Evolutionary conservation across 2,797 vertebrate genomes (phyloP).

Genomic region (Pseudomugil gertrudae): DNA sequence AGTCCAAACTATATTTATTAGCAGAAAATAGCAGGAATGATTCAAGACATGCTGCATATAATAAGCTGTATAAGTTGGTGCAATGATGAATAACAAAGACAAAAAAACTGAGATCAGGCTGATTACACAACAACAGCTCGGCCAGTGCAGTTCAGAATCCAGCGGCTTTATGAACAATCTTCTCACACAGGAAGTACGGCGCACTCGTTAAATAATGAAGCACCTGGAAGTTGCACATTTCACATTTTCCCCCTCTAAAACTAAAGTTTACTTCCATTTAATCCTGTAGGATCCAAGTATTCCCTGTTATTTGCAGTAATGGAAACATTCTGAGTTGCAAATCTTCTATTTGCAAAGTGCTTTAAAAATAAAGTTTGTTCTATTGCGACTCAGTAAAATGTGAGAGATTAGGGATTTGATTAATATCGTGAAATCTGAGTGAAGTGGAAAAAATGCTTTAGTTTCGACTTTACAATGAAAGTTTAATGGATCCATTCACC

Average conservation of each 20-base stretch:
- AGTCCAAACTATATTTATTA: neutral
- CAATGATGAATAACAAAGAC: neutral
- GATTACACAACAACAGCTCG: too few species aligned
- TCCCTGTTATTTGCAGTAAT: neutral
- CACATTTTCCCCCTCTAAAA: neutral
- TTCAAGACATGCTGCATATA: neutral
- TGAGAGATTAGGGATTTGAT: neutral
- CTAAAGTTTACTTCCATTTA: neutral
- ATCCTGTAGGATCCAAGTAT: neutral
- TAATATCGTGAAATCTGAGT: neutral
- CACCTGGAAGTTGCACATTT: neutral
- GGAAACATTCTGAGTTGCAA: neutral
- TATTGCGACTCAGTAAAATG: neutral
- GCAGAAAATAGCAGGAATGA: neutral
- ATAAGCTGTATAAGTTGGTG: neutral
- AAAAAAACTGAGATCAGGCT: too few species aligned
- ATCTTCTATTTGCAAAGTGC: neutral
- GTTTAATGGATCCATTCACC: neutral
- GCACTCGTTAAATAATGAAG: neutral
- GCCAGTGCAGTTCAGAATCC: neutral
- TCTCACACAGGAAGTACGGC: neutral
- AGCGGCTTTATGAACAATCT: neutral
- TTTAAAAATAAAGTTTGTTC: neutral
- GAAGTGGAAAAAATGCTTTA: neutral
- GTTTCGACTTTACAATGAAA: neutral